These are phyloP conservation scores for Tetramorium parvispinum DNA, from an alignment of 1,140 invertebrate species.

Conservation along the genomic window DNA sequence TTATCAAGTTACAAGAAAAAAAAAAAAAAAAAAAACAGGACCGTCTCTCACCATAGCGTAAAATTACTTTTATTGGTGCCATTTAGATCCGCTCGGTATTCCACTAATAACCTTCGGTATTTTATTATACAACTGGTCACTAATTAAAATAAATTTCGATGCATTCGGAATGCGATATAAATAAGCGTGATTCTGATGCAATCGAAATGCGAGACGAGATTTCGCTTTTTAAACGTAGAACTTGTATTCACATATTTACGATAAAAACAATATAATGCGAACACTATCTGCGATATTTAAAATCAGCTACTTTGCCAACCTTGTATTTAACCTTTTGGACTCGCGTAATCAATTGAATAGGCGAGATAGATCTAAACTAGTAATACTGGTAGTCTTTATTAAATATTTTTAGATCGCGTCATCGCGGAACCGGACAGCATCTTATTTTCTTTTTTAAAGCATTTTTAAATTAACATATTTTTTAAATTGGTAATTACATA, in stretches of 20 bases:
- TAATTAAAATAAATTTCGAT: slow-evolving; percentile 8
- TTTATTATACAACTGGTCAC: slow-evolving; percentile 16
- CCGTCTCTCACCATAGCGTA: background rate
- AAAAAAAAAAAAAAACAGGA: background rate
- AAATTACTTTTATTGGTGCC: background rate
- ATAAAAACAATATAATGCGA: background rate
- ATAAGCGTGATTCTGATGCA: background rate
- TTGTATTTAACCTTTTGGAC: slow-evolving; percentile 50
- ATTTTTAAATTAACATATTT: background rate
- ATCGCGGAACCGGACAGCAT: background rate
- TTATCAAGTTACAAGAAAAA: background rate
- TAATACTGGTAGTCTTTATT: slow-evolving; percentile 44
- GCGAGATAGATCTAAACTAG: slow-evolving; percentile 55
- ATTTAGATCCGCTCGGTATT: background rate
- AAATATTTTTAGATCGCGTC: slow-evolving; percentile 15
- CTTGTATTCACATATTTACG: background rate
- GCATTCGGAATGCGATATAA: slow-evolving; percentile 4
- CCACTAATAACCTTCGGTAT: background rate
- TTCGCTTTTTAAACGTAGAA: slow-evolving; percentile 2
- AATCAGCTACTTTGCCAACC: slow-evolving; percentile 23
- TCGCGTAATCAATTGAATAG: slow-evolving; percentile 58
- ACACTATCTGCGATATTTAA: background rate
- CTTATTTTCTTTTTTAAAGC: background rate
- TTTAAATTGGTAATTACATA: background rate
- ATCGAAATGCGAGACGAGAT: background rate